These are phyloP conservation scores for Phyllostomus hastatus DNA, from an alignment of 2,113 vertebrate species.

Conservation along the genomic window DNA sequence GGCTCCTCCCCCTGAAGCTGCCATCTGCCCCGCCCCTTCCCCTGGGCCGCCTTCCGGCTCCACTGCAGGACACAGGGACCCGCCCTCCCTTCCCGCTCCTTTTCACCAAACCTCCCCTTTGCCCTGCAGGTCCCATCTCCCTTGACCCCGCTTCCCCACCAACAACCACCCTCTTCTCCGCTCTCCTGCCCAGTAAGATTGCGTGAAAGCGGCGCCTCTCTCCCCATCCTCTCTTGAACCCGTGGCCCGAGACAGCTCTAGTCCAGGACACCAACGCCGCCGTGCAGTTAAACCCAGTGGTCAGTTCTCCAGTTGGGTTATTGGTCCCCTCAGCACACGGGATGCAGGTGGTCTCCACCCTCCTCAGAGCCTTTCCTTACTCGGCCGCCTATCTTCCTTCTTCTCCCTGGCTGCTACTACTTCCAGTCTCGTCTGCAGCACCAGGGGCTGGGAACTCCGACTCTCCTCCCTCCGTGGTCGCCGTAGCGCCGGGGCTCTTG, in stretches of 20 bases:
- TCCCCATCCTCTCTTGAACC: neutral
- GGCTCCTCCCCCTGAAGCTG: neutral
- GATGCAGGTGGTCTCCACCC: neutral
- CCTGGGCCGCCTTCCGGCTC: neutral
- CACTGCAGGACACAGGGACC: neutral
- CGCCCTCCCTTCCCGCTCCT: neutral
- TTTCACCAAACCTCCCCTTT: neutral
- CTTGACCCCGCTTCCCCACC: neutral
- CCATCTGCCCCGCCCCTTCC: neutral
- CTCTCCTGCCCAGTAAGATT: neutral
- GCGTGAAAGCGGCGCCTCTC: neutral
- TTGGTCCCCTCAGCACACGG: too few species aligned
- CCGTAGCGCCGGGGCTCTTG: neutral
- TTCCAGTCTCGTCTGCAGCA: neutral
- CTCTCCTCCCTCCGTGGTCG: neutral
- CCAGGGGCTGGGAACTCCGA: neutral
- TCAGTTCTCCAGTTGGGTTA: neutral
- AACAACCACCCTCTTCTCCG: neutral
- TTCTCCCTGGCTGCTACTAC: neutral
- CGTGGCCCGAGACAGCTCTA: rapidly evolving
- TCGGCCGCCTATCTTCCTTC: neutral
- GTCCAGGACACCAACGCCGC: neutral
- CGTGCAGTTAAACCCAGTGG: rapidly evolving
- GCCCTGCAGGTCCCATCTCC: neutral
- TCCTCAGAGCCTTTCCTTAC: neutral